A percentile compares a stretch with the other conserved stretches of the same genome.
phyloP scores from a whole-genome alignment of 2,797 vertebrate genomes.

The Squalus acanthias region DNA sequence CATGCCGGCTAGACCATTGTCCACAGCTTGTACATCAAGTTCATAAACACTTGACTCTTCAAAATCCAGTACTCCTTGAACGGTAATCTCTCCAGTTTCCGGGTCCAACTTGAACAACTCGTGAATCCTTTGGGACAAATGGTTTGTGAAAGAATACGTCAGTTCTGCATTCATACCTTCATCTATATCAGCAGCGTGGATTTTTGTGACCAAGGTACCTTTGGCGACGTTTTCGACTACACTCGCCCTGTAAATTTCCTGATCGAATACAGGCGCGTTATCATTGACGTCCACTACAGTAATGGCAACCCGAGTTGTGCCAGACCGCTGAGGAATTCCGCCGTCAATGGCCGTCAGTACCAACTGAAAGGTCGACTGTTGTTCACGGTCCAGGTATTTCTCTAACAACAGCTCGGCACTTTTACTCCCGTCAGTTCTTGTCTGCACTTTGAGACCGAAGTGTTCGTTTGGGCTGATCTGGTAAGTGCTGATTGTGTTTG shows the following conservation, averaged over 20 bases:
- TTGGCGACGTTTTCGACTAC: conserved; percentile 40
- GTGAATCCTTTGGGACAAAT: neutral
- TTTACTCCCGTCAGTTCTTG: conserved; percentile 39
- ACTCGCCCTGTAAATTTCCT: conserved; percentile 40
- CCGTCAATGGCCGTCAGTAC: conserved; percentile 85
- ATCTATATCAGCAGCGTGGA: conserved; percentile 85
- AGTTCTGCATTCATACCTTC: conserved; percentile 63
- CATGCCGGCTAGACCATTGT: neutral
- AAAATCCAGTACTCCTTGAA: conserved; percentile 37
- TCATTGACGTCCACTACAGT: conserved; percentile 87
- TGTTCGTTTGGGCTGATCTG: conserved; percentile 78
- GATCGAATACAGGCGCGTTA: conserved; percentile 76
- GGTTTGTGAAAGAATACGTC: conserved; percentile 11
- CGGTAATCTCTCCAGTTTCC: conserved; percentile 33
- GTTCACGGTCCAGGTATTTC: conserved; percentile 74
- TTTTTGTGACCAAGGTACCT: conserved; percentile 44
- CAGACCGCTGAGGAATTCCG: conserved; percentile 75
- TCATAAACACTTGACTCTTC: conserved; percentile 33
- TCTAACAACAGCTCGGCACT: conserved; percentile 41
- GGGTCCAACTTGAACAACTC: conserved; percentile 38
- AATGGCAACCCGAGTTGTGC: conserved; percentile 79
- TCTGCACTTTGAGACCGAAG: conserved; percentile 56
- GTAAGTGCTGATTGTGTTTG: conserved; percentile 84
- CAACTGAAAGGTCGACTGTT: conserved; percentile 72
- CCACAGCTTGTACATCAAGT: conserved; percentile 34